Evolutionary conservation across 53 echinoderm and acorn worm genomes (phyloP), one percentile per base, ranked within the genome.

Genomic region (Mesocentrotus franciscanus): DNA sequence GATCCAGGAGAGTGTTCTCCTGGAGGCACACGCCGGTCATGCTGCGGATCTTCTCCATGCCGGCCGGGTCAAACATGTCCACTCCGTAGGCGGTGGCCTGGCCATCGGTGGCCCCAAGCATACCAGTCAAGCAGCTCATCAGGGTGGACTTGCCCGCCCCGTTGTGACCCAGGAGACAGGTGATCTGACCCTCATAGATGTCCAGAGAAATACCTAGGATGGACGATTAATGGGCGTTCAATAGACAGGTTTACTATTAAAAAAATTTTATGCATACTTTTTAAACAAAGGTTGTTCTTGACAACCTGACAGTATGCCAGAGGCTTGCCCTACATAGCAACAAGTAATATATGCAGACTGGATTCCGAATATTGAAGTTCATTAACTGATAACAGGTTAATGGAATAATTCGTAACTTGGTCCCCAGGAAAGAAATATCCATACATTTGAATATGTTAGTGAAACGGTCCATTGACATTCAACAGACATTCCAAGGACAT

Each of bases 121-220:
- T 90, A 60, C 97, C 97, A 22, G 97, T 95, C 78, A 97, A 94
- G 34, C 83, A 90, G 91, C 93, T 97, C 84, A 97, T 96, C 56
- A 97, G 97, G 36, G 97, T 97, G 27, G 97, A 89, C 89, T 97
- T 97, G 56, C 97, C 97, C 0, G 97, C 97, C 2, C 97, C 97
- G 55, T 97, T 97, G 95, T 97, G 97, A 15, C 97, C 97, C 27
- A 97, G 94, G 9, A 97, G 95, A 58, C 97, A 97, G 5, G 97
- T 97, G 61, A 97, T 97, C 90, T 97, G 97, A 57, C 97, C 97
- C 85, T 97, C 97, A 42, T 97, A 97, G 60, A 97, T 97, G 72
- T 97, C 97, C 83, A 97, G 64, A 58, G 96, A 94, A 29, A 97
- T 96, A 55, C 97, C 98, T 97, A 30, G 13, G 30, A 87, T 11